Evolutionary conservation across 23 tunicate genomes (phyloP).

Genomic region (Clavelina lepadiformis): DNA sequence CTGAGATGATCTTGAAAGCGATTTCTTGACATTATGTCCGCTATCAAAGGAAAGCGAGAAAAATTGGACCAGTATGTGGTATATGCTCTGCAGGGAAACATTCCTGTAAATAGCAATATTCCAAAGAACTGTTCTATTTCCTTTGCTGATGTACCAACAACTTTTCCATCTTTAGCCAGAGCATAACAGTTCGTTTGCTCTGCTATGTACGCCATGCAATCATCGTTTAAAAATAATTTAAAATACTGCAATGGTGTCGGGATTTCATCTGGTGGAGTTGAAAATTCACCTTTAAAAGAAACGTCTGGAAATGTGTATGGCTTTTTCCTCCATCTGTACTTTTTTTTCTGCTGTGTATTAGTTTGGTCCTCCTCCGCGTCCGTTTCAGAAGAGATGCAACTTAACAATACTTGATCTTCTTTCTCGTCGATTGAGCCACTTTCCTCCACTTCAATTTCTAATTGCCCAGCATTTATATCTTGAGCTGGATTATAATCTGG

Average conservation of each 20-base stretch:
- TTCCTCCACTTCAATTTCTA: not conserved
- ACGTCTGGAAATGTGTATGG: constrained; percentile 2
- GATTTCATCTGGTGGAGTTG: constrained; percentile 6
- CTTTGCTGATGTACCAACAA: not conserved
- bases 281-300: constrained; percentile 8
- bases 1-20: constrained; percentile 1
- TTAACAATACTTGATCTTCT: constrained; percentile 11
- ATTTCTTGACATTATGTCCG: constrained; percentile 15
- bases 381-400: no score
- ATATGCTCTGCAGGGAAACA: constrained; percentile 9
- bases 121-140: no score
- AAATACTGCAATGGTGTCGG: constrained; percentile 4
- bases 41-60: constrained; percentile 2
- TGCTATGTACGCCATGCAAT: constrained; percentile 22
- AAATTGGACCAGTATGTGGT: constrained; percentile 16
- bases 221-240: constrained; percentile 7
- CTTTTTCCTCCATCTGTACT: not conserved
- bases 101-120: constrained; percentile 17
- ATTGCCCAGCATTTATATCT: not conserved
- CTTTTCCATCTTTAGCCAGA: constrained; percentile 2
- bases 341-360: constrained; percentile 2
- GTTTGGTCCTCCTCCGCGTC: no score
- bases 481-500: constrained; percentile 7
- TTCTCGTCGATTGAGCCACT: not conserved
- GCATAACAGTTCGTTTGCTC: constrained; percentile 8